Evolutionary conservation across 2,113 vertebrate species (phyloP), one percentile per base, ranked within the genome.

Genomic region (Hypocryptadius cinnamomeus): DNA sequence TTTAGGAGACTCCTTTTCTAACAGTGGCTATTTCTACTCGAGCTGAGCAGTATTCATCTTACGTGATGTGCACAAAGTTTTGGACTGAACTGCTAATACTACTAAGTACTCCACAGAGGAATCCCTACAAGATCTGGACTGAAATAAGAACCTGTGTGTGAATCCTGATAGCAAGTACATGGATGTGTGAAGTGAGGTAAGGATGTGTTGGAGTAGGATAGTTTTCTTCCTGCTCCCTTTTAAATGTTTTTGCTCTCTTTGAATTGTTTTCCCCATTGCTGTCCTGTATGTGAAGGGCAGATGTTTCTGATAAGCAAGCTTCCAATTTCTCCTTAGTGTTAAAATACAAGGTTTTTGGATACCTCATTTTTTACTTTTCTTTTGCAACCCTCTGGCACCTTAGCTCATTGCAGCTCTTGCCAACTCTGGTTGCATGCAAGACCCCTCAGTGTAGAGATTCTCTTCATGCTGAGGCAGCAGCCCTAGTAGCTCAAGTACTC

Each of bases 401-500:
- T 24, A 39, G 23, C 27, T 69, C 45, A 4, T 40, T 63, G 60
- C 54, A 60, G 39, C 22, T 76, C 64, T 87, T 90, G 39, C 39
- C 31, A 40, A 0, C 28, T 71, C 57, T 63, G 35, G 3, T 50
- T 86, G 37, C 0, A 0, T 40, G 15, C 7, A 59, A 14, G 59
- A 59, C 24, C 28, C 50, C 44, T 80, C 40, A 28, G 10, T 44
- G 27, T 9, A 50, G 54, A 54, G 35, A 19, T 24, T 30, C 25
- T 83, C 31, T n/a, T 63, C n/a, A 3, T 64, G 24, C 12, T 44
- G 18, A 53, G 19, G 37, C 23, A 31, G 54, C 37, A 70, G 56
- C 25, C 30, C 53, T 28, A 48, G 39, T 28, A 59, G 40, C 60
- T 86, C 42, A 71, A 53, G 42, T 71, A 23, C 47, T 69, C 63